Evolutionary conservation across 2,113 vertebrate species (phyloP).

Genomic region (Spilogale gracilis): DNA sequence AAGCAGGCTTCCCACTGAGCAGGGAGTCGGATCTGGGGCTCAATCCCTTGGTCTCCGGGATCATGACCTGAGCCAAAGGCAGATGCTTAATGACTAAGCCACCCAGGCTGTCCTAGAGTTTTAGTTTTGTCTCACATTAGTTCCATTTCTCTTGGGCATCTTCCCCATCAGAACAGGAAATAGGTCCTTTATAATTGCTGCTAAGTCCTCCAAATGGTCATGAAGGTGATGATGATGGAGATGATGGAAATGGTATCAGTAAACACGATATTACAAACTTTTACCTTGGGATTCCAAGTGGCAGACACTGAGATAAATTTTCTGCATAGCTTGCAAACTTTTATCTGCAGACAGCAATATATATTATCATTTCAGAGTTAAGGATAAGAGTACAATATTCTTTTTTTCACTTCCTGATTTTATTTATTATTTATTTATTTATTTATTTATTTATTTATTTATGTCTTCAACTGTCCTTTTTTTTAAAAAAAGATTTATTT

Average conservation of each 20-base stretch:
- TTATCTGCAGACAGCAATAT: not conserved
- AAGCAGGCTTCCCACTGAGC: no score
- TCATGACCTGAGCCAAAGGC: no score
- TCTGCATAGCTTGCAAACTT: not conserved
- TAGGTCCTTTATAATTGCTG: not conserved
- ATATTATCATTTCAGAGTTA: not conserved
- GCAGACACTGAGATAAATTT: not conserved
- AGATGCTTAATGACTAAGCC: no score
- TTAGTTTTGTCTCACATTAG: not conserved
- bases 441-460: not conserved
- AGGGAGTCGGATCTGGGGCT: no score
- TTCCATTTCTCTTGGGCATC: not conserved
- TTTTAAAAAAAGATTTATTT: no score
- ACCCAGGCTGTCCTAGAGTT: not conserved
- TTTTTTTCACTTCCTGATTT: not conserved
- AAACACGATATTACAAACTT: not conserved
- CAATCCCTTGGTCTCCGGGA: no score
- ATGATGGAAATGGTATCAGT: not conserved
- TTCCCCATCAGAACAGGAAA: not conserved
- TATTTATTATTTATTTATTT: not conserved
- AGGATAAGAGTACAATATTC: not conserved
- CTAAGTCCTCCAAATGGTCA: not conserved
- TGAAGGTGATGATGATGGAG: not conserved
- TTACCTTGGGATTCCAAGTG: not conserved
- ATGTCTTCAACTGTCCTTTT: not conserved